Percentiles rank a stretch among this genome's conserved stretches.
These are phyloP conservation scores for Temnothorax nylanderi DNA, from an alignment of 1,140 invertebrate species.

Conservation along the genomic window DNA sequence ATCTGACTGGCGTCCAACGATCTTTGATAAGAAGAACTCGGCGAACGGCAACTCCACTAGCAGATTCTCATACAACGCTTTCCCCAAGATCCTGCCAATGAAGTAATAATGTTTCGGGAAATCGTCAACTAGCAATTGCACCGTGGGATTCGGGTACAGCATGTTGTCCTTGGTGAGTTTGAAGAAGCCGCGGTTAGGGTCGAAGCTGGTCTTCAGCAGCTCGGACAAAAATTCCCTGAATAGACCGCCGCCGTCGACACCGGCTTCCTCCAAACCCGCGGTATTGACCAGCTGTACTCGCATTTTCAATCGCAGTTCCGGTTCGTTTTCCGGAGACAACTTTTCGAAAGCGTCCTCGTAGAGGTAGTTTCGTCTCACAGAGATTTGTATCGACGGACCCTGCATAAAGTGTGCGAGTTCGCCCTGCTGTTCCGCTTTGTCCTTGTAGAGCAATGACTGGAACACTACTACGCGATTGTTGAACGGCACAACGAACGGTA, in stretches of 20 bases:
- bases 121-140: conserved; percentile 93
- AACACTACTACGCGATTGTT: conserved; percentile 95
- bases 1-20: conserved; percentile 91
- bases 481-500: conserved; percentile 97
- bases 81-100: conserved; percentile 97
- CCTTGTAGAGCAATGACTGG: conserved; percentile 90
- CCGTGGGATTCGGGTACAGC: conserved; percentile 98
- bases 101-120: conserved; percentile 97
- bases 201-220: conserved; percentile 97
- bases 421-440: conserved; percentile 91
- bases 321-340: conserved; percentile 95
- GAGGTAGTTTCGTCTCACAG: conserved; percentile 95
- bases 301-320: conserved; percentile 94
- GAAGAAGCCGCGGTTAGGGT: conserved; percentile 98
- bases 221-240: conserved; percentile 97
- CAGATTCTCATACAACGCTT: conserved; percentile 98
- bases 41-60: conserved; percentile 97
- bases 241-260: conserved; percentile 98
- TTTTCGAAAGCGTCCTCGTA: conserved; percentile 99
- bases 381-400: conserved; percentile 92
- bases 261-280: conserved; percentile 96
- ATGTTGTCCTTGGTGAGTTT: conserved; percentile 96
- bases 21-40: conserved; percentile 96
- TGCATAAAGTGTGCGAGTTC: conserved; percentile 91
- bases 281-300: conserved; percentile 96